A percentile compares a stretch with the other conserved stretches of the same genome.
Conservation (phyloP, 2,113 vertebrate species). For the Tilapia sparmanii region DNA sequence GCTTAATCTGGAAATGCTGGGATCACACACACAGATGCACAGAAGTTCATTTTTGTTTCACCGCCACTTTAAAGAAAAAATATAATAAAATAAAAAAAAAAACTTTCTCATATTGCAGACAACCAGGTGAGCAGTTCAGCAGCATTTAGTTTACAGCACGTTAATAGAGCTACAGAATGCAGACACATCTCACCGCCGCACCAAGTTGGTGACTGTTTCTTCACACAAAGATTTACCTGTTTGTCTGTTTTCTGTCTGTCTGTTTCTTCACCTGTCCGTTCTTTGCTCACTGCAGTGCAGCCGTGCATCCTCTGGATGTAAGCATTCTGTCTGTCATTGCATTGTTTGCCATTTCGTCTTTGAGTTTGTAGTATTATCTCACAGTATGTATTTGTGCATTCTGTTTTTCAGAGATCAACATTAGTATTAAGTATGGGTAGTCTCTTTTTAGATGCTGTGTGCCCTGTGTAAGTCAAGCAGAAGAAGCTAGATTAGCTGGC, state of each 20-base stretch:
- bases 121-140: neutral
- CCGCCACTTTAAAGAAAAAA: neutral
- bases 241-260: constrained; percentile 40
- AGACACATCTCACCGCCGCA: neutral
- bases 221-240: constrained; percentile 25
- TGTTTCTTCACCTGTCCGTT: constrained; percentile 46
- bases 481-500: neutral
- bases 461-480: neutral
- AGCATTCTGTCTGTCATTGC: constrained; percentile 55
- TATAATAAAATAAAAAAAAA: accelerated
- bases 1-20: neutral
- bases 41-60: neutral
- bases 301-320: constrained; percentile 61
- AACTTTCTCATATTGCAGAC: neutral
- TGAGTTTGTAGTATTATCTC: neutral
- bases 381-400: neutral
- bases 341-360: constrained; percentile 23
- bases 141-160: neutral
- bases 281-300: constrained; percentile 53
- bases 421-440: neutral
- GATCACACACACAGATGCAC: neutral
- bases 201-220: neutral
- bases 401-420: constrained; percentile 15
- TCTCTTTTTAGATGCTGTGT: neutral
- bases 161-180: neutral